phyloP scores from a whole-genome alignment of 92 coral and sea anemone species.

The Bergia sp. region DNA sequence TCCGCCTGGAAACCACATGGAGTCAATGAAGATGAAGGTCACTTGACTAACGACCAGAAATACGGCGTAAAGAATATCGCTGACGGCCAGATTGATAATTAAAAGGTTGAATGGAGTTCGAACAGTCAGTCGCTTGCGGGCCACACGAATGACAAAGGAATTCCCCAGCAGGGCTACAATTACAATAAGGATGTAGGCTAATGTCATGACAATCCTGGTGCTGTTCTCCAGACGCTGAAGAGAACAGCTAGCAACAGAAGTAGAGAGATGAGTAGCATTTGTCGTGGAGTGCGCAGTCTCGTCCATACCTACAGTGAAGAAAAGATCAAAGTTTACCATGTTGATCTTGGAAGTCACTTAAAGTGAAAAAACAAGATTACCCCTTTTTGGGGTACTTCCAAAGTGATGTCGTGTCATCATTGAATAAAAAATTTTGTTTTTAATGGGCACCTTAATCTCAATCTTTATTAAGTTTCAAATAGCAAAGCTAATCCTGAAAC shows the following conservation, averaged over 20 bases:
- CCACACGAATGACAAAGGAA: constrained; percentile 20
- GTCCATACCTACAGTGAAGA: neutral
- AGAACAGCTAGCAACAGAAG: neutral
- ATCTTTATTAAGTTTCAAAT: too few relatives aligned
- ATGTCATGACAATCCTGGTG: neutral
- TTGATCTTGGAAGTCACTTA: neutral
- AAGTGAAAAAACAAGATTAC: too few relatives aligned
- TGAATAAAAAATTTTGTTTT: too few relatives aligned
- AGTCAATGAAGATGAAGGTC: neutral
- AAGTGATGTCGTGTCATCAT: too few relatives aligned
- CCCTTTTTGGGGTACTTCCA: too few relatives aligned
- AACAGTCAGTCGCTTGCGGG: constrained; percentile 29
- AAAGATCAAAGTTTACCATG: neutral
- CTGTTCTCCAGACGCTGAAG: neutral
- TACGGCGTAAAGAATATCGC: constrained; percentile 29
- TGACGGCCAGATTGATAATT: constrained; percentile 31
- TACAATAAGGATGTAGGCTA: constrained; percentile 10
- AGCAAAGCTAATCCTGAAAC: too few relatives aligned
- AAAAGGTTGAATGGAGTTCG: constrained; percentile 37
- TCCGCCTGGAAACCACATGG: constrained; percentile 29
- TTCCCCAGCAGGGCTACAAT: constrained; percentile 4
- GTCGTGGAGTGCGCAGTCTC: neutral
- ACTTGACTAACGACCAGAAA: neutral
- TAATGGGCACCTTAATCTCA: too few relatives aligned
- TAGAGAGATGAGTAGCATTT: neutral